Evolutionary conservation across 2,113 vertebrate genomes (phyloP).

Genomic region (Nothocercus julius): DNA sequence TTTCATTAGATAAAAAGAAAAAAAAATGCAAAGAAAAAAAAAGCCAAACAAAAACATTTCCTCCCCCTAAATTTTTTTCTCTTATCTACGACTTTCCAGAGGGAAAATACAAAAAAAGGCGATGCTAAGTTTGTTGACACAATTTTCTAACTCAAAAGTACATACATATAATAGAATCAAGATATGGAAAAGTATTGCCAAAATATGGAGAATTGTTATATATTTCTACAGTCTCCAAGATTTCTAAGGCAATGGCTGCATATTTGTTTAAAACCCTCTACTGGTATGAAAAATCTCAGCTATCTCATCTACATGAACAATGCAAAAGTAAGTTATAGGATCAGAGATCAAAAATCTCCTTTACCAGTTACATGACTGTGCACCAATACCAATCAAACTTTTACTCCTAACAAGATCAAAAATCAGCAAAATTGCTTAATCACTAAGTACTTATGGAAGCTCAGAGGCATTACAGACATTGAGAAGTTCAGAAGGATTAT

Average conservation of each 20-base stretch:
- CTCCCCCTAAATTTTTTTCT: background rate
- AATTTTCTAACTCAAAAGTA: background rate
- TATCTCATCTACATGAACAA: background rate
- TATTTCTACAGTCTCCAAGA: background rate
- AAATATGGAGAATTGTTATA: background rate
- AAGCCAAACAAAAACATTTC: background rate
- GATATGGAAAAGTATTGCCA: background rate
- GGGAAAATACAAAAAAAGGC: background rate
- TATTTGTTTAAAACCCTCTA: background rate
- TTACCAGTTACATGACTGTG: background rate
- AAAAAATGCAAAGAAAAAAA: background rate
- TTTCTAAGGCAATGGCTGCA: background rate
- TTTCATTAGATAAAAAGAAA: background rate
- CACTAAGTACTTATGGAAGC: too few species aligned
- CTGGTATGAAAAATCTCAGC: background rate
- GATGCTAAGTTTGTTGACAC: background rate
- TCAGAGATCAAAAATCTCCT: background rate
- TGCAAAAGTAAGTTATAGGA: background rate
- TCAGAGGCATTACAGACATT: too few species aligned
- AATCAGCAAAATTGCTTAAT: too few species aligned
- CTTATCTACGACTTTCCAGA: background rate
- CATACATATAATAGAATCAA: background rate
- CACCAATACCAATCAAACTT: too few species aligned
- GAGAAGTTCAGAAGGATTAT: background rate
- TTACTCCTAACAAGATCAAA: too few species aligned